Conservation (phyloP, 1,140 invertebrate genomes). For the Paracyclopina nana region DNA sequence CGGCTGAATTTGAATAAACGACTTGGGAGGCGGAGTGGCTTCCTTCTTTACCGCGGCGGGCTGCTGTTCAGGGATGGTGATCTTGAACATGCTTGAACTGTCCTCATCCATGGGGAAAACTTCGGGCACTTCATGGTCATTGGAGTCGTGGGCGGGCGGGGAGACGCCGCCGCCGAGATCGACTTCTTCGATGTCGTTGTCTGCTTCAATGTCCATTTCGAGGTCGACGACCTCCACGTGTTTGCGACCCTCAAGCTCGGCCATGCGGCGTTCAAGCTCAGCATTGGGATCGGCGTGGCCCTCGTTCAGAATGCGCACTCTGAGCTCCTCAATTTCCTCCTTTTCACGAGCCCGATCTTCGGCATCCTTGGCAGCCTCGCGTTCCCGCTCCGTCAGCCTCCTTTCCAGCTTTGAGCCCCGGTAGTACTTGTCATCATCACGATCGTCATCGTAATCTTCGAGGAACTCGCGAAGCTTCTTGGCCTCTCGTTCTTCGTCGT, state of each 20-base stretch:
- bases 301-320: conserved; percentile 55
- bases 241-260: not conserved
- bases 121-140: not conserved
- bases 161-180: not conserved
- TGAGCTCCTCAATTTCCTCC: conserved; percentile 75
- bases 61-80: too few species aligned
- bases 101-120: too few species aligned
- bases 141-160: not conserved
- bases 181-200: not conserved
- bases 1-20: not conserved
- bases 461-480: conserved; percentile 87
- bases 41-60: too few species aligned
- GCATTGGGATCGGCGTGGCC: conserved; percentile 53
- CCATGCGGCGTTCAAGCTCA: conserved; percentile 43
- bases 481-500: conserved; percentile 68
- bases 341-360: conserved; percentile 71
- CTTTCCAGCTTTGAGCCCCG: conserved; percentile 68
- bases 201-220: not conserved
- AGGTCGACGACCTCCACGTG: not conserved
- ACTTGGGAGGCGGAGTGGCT: not conserved
- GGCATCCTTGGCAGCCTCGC: conserved; percentile 74
- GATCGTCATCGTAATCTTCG: conserved; percentile 94
- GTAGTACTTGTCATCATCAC: conserved; percentile 90
- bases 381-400: conserved; percentile 64
- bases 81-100: too few species aligned